Conservation (phyloP, 92 coral and sea anemone genomes). For the Meandrina meandrites region DNA sequence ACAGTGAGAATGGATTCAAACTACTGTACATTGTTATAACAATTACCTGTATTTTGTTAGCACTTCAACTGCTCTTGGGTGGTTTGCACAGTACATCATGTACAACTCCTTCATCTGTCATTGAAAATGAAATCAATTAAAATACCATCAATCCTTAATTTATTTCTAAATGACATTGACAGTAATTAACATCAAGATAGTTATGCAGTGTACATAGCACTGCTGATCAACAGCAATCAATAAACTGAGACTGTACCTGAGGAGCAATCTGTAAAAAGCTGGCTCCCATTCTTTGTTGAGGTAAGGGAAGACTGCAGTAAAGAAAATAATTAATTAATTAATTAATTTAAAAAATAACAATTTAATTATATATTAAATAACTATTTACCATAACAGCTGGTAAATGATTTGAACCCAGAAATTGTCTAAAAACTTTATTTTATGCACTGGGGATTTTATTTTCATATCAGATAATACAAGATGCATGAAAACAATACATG, state of each 20-base stretch:
- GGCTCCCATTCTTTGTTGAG: conserved; percentile 96
- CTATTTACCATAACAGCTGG: no score
- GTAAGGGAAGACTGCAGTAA: conserved; percentile 72
- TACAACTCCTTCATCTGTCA: conserved; percentile 93
- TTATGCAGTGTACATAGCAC: no score
- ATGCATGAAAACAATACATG: no score
- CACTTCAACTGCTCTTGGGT: conserved; percentile 98
- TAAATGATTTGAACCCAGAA: no score
- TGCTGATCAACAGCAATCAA: not conserved
- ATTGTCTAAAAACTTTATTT: no score
- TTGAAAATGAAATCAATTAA: not conserved
- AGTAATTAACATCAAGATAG: not conserved
- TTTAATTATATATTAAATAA: not conserved
- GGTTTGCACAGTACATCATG: conserved; percentile 94
- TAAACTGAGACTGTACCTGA: conserved; percentile 48
- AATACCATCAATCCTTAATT: not conserved
- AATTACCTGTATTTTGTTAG: conserved; percentile 86
- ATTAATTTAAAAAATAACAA: not conserved
- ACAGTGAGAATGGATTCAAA: not conserved
- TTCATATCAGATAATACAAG: no score
- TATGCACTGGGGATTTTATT: no score
- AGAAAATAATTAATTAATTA: not conserved
- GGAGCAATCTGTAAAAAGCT: conserved; percentile 92
- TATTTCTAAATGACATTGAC: not conserved
- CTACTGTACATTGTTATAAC: no score